phyloP scores from a whole-genome alignment of 2,113 vertebrate genomes.

The Saimiri boliviensis region DNA sequence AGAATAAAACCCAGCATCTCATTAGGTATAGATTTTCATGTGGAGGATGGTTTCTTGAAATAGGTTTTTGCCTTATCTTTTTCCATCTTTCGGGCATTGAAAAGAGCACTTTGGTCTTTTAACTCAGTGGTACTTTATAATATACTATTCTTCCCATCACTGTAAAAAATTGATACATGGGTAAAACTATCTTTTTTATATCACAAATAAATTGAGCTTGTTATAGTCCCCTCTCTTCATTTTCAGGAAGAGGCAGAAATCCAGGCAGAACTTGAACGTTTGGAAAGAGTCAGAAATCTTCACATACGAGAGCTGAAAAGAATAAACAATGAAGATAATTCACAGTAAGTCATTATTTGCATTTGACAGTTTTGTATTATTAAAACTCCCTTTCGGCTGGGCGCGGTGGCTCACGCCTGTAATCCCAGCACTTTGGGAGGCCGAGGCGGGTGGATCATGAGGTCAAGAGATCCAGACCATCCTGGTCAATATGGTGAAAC shows the following conservation, averaged over 20 bases:
- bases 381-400: background rate
- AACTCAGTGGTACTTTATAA: conserved; percentile 78
- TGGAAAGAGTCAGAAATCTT: conserved; percentile 99
- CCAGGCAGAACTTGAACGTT: conserved; percentile 98
- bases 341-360: conserved; percentile 92
- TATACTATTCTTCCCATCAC: conserved; percentile 72
- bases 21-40: conserved; percentile 72
- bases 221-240: conserved; percentile 82
- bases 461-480: too few relatives aligned
- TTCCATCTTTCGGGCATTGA: conserved; percentile 74
- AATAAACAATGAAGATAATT: conserved; percentile 99
- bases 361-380: conserved; percentile 51
- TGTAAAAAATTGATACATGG: conserved; percentile 69
- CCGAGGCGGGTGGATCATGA: too few relatives aligned
- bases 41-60: conserved; percentile 75
- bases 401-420: too few relatives aligned
- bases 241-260: conserved; percentile 99
- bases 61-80: conserved; percentile 73
- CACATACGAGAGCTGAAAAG: conserved; percentile 99
- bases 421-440: too few relatives aligned
- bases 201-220: conserved; percentile 82
- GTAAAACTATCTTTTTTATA: conserved; percentile 83
- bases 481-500: too few relatives aligned
- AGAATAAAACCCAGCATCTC: conserved; percentile 77
- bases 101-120: conserved; percentile 74